Conservation (phyloP, 2,797 vertebrate genomes). For the Paratrypauchen microcephalus region DNA sequence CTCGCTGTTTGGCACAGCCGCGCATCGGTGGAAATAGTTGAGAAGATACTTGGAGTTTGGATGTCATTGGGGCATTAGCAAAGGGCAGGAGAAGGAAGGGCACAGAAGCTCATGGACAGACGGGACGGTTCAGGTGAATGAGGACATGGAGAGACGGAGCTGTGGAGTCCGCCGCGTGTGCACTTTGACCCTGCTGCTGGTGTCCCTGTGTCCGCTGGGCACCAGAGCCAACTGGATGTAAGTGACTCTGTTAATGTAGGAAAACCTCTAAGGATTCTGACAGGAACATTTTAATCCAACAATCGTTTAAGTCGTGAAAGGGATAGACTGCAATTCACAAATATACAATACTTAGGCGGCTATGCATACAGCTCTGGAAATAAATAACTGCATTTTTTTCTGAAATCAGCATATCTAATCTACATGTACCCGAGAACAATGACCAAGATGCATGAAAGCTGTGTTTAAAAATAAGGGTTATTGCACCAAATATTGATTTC, state of each 20-base stretch:
- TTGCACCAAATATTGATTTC: too few species aligned
- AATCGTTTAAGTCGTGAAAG: background rate
- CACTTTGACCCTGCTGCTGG: constrained; percentile 76
- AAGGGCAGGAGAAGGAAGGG: background rate
- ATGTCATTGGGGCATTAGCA: background rate
- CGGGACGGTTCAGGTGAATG: constrained; percentile 59
- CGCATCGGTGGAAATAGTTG: constrained; percentile 6
- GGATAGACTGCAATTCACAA: too few species aligned
- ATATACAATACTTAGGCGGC: too few species aligned
- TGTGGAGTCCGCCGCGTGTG: constrained; percentile 71
- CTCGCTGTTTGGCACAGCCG: background rate
- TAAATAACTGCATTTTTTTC: too few species aligned
- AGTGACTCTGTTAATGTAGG: constrained; percentile 62
- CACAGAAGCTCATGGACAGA: constrained; percentile 34
- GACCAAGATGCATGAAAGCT: too few species aligned
- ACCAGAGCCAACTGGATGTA: constrained; percentile 89
- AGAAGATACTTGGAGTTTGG: background rate
- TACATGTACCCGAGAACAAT: too few species aligned
- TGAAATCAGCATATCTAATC: too few species aligned
- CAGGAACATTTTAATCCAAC: background rate
- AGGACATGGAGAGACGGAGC: constrained; percentile 79
- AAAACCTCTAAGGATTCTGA: background rate
- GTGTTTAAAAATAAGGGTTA: too few species aligned
- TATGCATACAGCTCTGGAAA: too few species aligned
- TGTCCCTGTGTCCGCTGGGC: constrained; percentile 75